Conservation (phyloP, 2,113 vertebrate genomes). For the Conger conger region DNA sequence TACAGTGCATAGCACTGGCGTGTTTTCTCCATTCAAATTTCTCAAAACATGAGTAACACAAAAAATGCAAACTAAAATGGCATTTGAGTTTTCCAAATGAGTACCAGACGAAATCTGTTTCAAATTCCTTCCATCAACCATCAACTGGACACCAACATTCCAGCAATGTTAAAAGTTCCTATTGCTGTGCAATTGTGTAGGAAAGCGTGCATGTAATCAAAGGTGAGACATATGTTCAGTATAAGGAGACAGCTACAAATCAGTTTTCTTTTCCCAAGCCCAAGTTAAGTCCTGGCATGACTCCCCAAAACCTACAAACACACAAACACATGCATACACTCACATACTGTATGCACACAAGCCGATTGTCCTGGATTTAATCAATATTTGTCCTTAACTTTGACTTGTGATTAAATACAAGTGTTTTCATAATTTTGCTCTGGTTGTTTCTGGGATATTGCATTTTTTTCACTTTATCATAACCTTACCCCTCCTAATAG, state of each 20-base stretch:
- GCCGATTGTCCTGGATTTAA: too few relatives aligned
- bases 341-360: too few relatives aligned
- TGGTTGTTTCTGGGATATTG: not conserved
- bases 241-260: not conserved
- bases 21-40: conserved; percentile 63
- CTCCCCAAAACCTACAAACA: not conserved
- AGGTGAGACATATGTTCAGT: not conserved
- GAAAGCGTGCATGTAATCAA: conserved; percentile 15
- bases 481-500: not conserved
- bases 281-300: not conserved
- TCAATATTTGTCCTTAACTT: too few relatives aligned
- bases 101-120: conserved; percentile 74
- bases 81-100: conserved; percentile 69
- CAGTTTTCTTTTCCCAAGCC: not conserved
- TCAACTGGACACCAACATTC: conserved; percentile 66
- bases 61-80: conserved; percentile 69
- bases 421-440: too few relatives aligned
- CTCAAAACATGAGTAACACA: conserved; percentile 34
- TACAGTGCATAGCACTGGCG: conserved; percentile 47
- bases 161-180: conserved; percentile 13
- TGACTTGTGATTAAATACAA: too few relatives aligned
- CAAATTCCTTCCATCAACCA: conserved; percentile 63
- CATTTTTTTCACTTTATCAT: not conserved
- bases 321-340: not conserved
- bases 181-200: conserved; percentile 9